Conservation (phyloP, 2,113 vertebrate species). For the Dicrurus megarhynchus region DNA sequence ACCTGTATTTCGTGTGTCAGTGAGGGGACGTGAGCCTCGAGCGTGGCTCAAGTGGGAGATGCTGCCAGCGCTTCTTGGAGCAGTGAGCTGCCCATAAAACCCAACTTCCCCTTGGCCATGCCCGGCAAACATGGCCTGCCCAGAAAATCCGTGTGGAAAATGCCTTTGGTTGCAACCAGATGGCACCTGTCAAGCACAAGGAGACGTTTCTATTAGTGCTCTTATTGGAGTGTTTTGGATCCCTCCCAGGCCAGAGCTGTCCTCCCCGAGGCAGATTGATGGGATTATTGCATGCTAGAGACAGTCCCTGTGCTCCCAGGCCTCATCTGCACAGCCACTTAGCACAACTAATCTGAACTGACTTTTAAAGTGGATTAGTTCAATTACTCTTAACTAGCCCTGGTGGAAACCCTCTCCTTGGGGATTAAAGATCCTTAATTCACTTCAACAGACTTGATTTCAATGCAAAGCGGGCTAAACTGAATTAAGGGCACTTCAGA, state of each 20-base stretch:
- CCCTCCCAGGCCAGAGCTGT: slow-evolving; percentile 27
- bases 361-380: slow-evolving; percentile 68
- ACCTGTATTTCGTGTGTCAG: rapidly evolving
- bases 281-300: slow-evolving; percentile 20
- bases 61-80: background rate
- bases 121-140: background rate
- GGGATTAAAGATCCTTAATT: slow-evolving; percentile 46
- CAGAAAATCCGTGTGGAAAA: slow-evolving; percentile 16
- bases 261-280: slow-evolving; percentile 26
- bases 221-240: slow-evolving; percentile 12
- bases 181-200: slow-evolving; percentile 57
- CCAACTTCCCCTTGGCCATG: background rate
- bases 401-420: background rate
- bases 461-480: slow-evolving; percentile 30
- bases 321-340: slow-evolving; percentile 43
- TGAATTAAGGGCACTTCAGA: slow-evolving; percentile 18
- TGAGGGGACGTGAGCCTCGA: background rate
- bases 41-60: background rate
- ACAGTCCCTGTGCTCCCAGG: slow-evolving; percentile 14
- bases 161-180: slow-evolving; percentile 31
- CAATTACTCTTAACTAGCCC: slow-evolving; percentile 57
- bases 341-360: slow-evolving; percentile 43
- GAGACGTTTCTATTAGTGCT: slow-evolving; percentile 44
- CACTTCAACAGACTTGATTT: slow-evolving; percentile 4
- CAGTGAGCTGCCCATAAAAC: background rate